Evolutionary conservation across 2,113 vertebrate genomes (phyloP).

Genomic region (Choloepus hoffmanni): DNA sequence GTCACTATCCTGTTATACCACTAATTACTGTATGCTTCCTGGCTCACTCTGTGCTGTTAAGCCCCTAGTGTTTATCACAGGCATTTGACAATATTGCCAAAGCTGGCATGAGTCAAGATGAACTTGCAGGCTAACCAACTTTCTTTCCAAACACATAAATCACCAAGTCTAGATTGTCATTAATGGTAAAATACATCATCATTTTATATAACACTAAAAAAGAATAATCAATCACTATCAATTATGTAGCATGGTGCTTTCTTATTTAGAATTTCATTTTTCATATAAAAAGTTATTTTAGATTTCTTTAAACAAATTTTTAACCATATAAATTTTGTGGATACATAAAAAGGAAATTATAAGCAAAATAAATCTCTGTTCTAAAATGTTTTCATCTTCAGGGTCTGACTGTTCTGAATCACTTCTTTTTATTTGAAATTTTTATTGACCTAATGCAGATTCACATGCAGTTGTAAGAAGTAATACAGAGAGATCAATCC

Average conservation of each 20-base stretch:
- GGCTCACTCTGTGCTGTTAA: neutral
- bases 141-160: neutral
- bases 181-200: neutral
- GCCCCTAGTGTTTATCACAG: neutral
- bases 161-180: neutral
- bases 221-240: neutral
- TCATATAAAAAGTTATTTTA: conserved; percentile 30
- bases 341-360: neutral
- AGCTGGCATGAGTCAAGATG: neutral
- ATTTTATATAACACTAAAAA: conserved; percentile 33
- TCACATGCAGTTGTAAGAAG: conserved; percentile 12
- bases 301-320: conserved; percentile 43
- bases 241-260: conserved; percentile 3
- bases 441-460: neutral
- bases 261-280: conserved; percentile 28
- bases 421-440: neutral
- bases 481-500: neutral
- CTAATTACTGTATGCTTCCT: neutral
- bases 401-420: conserved; percentile 8
- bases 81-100: neutral
- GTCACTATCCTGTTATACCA: neutral
- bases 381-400: conserved; percentile 1
- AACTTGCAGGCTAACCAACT: neutral
- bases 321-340: neutral
- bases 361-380: neutral